Conservation (phyloP, 2,797 vertebrate genomes). For the Trichosurus vulpecula region DNA sequence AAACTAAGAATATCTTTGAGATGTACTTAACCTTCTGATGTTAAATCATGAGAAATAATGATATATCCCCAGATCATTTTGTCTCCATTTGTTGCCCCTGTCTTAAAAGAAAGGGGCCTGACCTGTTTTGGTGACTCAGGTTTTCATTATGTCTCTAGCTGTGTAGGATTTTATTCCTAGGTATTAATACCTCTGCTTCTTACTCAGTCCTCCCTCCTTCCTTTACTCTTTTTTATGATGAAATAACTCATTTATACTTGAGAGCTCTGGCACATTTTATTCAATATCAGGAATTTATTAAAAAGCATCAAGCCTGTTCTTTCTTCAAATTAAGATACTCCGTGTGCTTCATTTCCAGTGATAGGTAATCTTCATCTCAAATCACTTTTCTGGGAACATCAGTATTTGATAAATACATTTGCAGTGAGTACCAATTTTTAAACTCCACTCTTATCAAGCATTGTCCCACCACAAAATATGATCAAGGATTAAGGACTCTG, state of each 20-base stretch:
- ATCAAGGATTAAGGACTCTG: constrained; percentile 82
- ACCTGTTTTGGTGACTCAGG: neutral
- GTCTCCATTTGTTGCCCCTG: neutral
- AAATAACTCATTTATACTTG: constrained; percentile 72
- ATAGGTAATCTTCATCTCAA: constrained; percentile 83
- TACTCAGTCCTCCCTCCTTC: constrained; percentile 42
- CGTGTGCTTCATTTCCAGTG: constrained; percentile 84
- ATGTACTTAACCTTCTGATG: neutral
- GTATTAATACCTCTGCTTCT: constrained; percentile 67
- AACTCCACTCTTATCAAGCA: constrained; percentile 80
- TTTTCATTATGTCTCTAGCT: constrained; percentile 24
- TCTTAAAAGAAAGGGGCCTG: neutral
- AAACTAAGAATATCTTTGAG: neutral
- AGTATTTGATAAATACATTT: constrained; percentile 86
- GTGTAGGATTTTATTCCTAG: constrained; percentile 47
- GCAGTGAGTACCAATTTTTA: constrained; percentile 81
- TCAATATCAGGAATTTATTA: constrained; percentile 73
- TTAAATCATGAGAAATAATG: neutral
- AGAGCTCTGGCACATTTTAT: constrained; percentile 70
- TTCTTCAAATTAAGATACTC: constrained; percentile 83
- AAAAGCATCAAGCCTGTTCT: constrained; percentile 76
- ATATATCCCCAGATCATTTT: neutral
- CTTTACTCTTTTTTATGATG: constrained; percentile 64
- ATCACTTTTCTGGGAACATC: constrained; percentile 82
- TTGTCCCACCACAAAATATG: constrained; percentile 83